Evolutionary conservation across 2,888 invertebrate genomes (phyloP).

Genomic region (Blastobasis lacticolella): DNA sequence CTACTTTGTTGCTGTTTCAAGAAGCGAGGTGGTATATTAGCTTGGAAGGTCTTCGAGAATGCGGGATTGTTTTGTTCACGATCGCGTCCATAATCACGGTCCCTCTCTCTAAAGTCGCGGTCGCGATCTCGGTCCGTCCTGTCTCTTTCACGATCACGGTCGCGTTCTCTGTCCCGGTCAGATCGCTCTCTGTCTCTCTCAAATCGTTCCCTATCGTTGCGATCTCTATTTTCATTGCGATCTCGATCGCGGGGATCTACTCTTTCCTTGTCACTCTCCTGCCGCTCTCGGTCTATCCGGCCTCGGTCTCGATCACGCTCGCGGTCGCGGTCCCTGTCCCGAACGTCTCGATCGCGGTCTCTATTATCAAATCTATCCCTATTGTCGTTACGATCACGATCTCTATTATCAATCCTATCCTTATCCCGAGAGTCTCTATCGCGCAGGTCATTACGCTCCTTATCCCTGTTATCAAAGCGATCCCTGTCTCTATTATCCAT

Average conservation of each 20-base stretch:
- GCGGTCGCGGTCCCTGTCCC: constrained; percentile 24
- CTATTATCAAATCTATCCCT: constrained; percentile 31
- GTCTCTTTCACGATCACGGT: constrained; percentile 22
- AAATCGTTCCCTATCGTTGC: constrained; percentile 21
- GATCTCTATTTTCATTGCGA: constrained; percentile 41
- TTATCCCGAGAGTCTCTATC: constrained; percentile 35
- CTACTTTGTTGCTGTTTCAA: constrained; percentile 82
- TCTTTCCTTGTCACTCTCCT: constrained; percentile 28
- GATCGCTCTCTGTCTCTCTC: constrained; percentile 30
- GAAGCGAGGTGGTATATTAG: constrained; percentile 89
- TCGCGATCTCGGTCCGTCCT: constrained; percentile 34
- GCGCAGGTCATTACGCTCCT: constrained; percentile 21
- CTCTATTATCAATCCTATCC: constrained; percentile 39
- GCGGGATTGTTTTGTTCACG: constrained; percentile 73
- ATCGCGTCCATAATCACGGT: constrained; percentile 49
- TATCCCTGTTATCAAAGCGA: constrained; percentile 30
- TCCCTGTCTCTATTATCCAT: constrained; percentile 36
- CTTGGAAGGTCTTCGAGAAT: constrained; percentile 85
- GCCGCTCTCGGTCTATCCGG: constrained; percentile 28
- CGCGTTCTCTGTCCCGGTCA: constrained; percentile 25
- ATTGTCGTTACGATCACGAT: constrained; percentile 21
- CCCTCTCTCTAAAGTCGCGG: constrained; percentile 34
- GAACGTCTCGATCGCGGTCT: constrained; percentile 33
- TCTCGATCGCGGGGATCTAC: constrained; percentile 41
- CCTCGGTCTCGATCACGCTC: constrained; percentile 29